phyloP scores from a whole-genome alignment of 2,888 invertebrate species.

The Acleris cristana region DNA sequence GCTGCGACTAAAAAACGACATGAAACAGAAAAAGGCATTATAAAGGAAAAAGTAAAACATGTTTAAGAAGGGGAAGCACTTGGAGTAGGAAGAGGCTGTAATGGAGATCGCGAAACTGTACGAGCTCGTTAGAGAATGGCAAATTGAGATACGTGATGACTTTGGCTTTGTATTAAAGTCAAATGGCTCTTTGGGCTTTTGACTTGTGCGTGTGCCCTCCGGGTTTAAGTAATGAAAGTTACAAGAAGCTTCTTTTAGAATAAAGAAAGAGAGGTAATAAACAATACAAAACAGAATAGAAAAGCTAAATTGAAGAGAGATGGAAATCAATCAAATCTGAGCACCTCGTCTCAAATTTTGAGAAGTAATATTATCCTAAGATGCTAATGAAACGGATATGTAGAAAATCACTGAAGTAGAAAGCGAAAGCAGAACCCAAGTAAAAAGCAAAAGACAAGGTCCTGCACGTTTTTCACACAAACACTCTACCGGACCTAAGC shows the following conservation, averaged over 20 bases:
- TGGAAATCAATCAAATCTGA: no score
- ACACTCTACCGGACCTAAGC: slow-evolving; percentile 33
- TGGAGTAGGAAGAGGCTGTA: slow-evolving; percentile 41
- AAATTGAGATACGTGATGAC: slow-evolving; percentile 36
- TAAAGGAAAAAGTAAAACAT: slow-evolving; percentile 55
- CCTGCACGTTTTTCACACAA: slow-evolving; percentile 27
- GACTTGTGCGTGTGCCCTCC: slow-evolving; percentile 19
- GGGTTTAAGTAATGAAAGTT: slow-evolving; percentile 25
- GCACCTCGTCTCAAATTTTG: no score
- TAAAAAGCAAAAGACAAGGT: slow-evolving; percentile 15
- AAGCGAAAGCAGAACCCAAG: background rate
- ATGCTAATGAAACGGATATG: background rate
- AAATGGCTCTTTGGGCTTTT: slow-evolving; percentile 32
- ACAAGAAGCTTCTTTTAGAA: slow-evolving; percentile 7
- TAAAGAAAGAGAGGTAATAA: background rate
- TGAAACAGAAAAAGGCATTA: slow-evolving; percentile 55
- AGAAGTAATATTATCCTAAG: background rate
- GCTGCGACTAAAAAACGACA: slow-evolving; percentile 54
- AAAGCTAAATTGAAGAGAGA: no score
- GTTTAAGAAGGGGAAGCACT: slow-evolving; percentile 48
- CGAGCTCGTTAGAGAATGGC: slow-evolving; percentile 37
- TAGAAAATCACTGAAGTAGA: background rate
- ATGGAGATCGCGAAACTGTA: slow-evolving; percentile 48
- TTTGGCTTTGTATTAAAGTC: slow-evolving; percentile 34
- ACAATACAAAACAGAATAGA: background rate